phyloP scores from a whole-genome alignment of 2,113 vertebrate genomes.

The Sinocyclocheilus anshuiensis region DNA sequence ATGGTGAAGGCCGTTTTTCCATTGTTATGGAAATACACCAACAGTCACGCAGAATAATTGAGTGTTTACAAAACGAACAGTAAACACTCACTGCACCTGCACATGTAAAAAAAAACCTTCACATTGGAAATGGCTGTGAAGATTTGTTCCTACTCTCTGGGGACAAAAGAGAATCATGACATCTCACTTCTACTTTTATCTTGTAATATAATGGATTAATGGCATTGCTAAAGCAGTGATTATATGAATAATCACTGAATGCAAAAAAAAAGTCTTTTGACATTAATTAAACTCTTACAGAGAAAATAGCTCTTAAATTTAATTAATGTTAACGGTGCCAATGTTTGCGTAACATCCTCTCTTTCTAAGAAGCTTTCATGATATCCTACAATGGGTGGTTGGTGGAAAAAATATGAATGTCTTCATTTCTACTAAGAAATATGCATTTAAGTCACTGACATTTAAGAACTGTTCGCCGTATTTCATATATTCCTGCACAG shows the following conservation, averaged over 20 bases:
- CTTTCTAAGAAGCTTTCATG: background rate
- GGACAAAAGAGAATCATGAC: constrained; percentile 1
- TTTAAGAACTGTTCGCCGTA: background rate
- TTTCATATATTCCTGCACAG: background rate
- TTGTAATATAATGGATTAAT: no score
- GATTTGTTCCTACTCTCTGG: background rate
- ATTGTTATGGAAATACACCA: constrained; percentile 25
- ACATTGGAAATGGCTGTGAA: background rate
- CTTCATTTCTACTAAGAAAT: background rate
- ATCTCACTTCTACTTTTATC: background rate
- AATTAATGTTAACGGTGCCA: background rate
- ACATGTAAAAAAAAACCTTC: background rate
- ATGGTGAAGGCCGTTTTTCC: background rate
- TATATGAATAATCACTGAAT: no score
- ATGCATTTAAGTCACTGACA: background rate
- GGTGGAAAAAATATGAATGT: background rate
- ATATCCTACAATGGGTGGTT: background rate
- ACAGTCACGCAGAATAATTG: constrained; percentile 1
- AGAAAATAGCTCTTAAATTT: background rate
- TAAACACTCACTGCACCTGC: background rate
- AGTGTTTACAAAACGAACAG: background rate
- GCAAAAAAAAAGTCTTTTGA: background rate
- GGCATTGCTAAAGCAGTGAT: no score
- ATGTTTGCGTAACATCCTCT: background rate
- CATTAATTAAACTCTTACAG: background rate